Conservation (phyloP, 2,113 vertebrate genomes). For the Barnardius zonarius region DNA sequence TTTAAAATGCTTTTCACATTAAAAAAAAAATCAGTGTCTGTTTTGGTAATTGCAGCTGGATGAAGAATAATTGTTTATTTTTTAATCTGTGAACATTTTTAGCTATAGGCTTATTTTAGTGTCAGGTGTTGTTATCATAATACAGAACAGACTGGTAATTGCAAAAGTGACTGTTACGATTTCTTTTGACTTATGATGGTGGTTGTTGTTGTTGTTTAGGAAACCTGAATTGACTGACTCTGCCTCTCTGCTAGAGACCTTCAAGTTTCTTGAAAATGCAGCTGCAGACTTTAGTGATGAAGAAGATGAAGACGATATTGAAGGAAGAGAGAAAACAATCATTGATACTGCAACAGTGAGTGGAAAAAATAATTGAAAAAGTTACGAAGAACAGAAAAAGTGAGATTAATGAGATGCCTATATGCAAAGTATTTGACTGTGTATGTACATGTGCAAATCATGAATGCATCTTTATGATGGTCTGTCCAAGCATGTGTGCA, state of each 20-base stretch:
- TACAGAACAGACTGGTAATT: neutral
- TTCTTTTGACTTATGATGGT: neutral
- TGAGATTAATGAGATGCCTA: constrained; percentile 50
- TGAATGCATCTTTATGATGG: constrained; percentile 51
- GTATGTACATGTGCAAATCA: constrained; percentile 47
- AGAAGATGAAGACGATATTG: constrained; percentile 92
- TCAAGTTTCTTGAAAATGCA: constrained; percentile 92
- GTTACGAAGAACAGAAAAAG: constrained; percentile 54
- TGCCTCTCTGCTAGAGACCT: constrained; percentile 88
- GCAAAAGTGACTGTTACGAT: neutral
- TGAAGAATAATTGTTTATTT: neutral
- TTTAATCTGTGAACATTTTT: neutral
- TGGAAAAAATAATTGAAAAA: constrained; percentile 64
- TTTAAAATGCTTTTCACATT: neutral
- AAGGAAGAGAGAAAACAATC: constrained; percentile 88
- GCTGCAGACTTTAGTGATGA: constrained; percentile 94
- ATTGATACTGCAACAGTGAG: constrained; percentile 91
- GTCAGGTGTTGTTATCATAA: neutral
- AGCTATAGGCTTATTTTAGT: neutral
- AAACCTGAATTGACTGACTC: constrained; percentile 91
- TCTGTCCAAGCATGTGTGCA: constrained; percentile 32
- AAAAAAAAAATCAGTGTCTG: neutral
- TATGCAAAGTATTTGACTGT: constrained; percentile 39
- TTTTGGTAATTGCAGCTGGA: neutral
- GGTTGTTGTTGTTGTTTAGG: constrained; percentile 73